These are phyloP conservation scores for Scarus forsteni DNA, from an alignment of 2,797 vertebrate species.

Conservation along the genomic window DNA sequence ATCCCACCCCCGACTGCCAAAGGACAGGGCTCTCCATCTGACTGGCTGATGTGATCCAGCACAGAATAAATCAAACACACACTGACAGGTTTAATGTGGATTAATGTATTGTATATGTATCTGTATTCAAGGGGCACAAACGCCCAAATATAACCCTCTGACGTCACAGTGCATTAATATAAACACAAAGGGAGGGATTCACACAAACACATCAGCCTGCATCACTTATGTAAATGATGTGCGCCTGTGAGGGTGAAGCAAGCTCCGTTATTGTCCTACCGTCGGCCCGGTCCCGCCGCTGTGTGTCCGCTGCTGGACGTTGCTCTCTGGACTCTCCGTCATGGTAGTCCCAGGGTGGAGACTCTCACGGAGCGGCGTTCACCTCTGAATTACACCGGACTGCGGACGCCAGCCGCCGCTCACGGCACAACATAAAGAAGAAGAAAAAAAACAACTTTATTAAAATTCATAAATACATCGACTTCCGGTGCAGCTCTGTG, in stretches of 20 bases:
- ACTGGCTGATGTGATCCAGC: no score
- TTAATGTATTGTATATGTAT: no score
- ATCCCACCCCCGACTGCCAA: no score
- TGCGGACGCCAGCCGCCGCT: neutral
- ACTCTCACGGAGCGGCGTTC: neutral
- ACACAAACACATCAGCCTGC: neutral
- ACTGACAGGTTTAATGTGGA: no score
- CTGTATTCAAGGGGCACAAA: no score
- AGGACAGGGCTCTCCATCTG: no score
- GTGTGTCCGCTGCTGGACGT: slow-evolving; percentile 37
- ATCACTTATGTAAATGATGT: neutral
- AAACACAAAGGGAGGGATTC: neutral
- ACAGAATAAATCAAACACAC: no score
- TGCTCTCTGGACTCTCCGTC: slow-evolving; percentile 25
- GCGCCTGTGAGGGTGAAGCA: no score
- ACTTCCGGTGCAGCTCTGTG: slow-evolving; percentile 31
- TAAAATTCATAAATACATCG: slow-evolving; percentile 57
- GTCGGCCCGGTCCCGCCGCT: slow-evolving; percentile 9
- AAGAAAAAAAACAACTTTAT: slow-evolving; percentile 59
- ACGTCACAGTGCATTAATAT: no score
- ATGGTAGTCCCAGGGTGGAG: slow-evolving; percentile 10
- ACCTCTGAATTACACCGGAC: neutral
- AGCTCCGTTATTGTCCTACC: slow-evolving; percentile 8
- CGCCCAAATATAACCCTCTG: no score
- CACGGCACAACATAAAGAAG: slow-evolving; percentile 20